phyloP scores from a whole-genome alignment of 2,113 vertebrate species.

The Elephantulus edwardii region DNA sequence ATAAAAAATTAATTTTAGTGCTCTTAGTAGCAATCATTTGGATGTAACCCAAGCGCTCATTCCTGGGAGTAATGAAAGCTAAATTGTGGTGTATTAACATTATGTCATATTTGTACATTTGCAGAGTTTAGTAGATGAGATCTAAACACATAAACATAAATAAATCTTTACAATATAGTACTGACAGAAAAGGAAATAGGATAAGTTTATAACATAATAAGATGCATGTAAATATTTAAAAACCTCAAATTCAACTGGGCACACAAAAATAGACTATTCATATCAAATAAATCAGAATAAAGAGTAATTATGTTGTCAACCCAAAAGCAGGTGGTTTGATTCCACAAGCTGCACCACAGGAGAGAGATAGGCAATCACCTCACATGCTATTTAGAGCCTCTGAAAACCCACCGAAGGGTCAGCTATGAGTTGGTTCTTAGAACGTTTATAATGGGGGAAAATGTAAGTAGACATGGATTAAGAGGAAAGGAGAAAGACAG shows the following conservation, averaged over 20 bases:
- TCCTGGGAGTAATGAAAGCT: background rate
- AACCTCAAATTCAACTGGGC: no score
- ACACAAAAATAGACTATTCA: background rate
- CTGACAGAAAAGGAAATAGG: background rate
- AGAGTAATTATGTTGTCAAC: no score
- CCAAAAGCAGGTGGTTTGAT: no score
- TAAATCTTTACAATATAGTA: background rate
- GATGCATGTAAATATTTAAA: background rate
- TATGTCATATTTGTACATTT: background rate
- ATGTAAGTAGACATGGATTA: background rate
- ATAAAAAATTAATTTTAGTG: no score
- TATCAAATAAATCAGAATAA: background rate
- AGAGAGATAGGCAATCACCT: no score
- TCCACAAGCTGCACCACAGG: no score
- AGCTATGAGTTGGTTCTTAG: no score
- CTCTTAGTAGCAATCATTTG: slow-evolving; percentile 10
- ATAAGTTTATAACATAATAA: background rate
- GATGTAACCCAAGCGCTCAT: background rate
- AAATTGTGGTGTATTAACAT: background rate
- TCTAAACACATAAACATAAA: background rate
- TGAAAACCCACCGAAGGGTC: no score
- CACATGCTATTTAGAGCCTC: no score
- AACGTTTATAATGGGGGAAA: background rate
- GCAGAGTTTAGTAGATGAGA: background rate
- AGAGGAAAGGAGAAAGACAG: background rate